Base-by-base conservation (phyloP, 2,113 vertebrate genomes). In the Podarcis raffonei region DNA sequence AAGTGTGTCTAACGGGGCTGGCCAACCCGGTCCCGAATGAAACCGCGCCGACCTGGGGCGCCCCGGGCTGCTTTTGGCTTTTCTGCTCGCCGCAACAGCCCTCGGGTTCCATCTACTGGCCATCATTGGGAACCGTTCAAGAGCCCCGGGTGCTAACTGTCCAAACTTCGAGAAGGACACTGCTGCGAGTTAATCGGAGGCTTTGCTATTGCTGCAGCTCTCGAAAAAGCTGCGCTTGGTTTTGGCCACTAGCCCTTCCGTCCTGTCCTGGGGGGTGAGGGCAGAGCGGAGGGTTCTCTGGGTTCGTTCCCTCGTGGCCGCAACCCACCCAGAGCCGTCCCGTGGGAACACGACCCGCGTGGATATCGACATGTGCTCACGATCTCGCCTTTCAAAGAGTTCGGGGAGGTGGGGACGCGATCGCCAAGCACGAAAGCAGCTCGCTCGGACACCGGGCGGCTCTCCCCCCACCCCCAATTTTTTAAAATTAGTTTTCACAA, bases 401-500 rank as follows among this genome's bases (percentile, higher is more conserved):
- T 57, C 4, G 20, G 27, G 25, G 37, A 0, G 75, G 35, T 0
- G 22, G 3, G 22, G 20, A 3, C 1, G 22, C 6, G 12, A 53
- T 53, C 11, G 11, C 48, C 48, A 53, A 48, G 11, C 11, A 2
- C 48, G 48, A 2, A 53, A 12, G 48, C 2, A 2, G 48, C 48
- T 53, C 48, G 48, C 11, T 53, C 11, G 11, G 48, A 53, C 48
- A 11, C 48, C 11, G 48, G 48, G 48, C 48, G 48, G 48, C 48
- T 53, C 48, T 53, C 42, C 42, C 1, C 39, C 39, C 39, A 6
- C 1, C 39, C 39, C 6, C 42, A 42, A 42, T 42, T 42, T 42
- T 42, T 42, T 0, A 7, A 7, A 42, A 42, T 42, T 42, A 42
- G 42, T 42, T 42, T 42, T 42, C 42, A 42, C 42, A 42, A 7